A percentile compares a stretch with the other conserved stretches of the same genome.
Conservation (phyloP, 2,888 invertebrate species). For the Dyspetes luteomarginatus region DNA sequence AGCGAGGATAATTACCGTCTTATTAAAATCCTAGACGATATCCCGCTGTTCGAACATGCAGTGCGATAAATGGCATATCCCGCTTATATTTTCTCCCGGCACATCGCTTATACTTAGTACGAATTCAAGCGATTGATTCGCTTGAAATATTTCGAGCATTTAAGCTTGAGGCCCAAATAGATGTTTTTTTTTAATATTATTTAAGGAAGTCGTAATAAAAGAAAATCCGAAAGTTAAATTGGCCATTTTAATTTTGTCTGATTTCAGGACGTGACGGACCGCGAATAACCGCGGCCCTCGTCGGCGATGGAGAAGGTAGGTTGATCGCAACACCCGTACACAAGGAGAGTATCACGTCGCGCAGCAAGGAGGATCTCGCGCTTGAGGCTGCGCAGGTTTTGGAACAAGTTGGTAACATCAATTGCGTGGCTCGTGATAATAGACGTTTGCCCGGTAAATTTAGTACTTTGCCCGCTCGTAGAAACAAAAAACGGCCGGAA, state of each 20-base stretch:
- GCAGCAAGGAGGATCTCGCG: slow-evolving; percentile 89
- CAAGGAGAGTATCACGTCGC: slow-evolving; percentile 87
- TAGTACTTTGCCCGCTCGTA: slow-evolving; percentile 87
- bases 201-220: too few species aligned
- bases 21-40: slow-evolving; percentile 62
- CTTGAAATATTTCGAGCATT: too few species aligned
- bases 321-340: slow-evolving; percentile 84
- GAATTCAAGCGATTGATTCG: slow-evolving; percentile 40
- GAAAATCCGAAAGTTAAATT: neutral
- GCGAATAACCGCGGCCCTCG: slow-evolving; percentile 83
- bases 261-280: slow-evolving; percentile 84
- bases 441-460: slow-evolving; percentile 83
- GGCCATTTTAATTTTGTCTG: slow-evolving; percentile 29
- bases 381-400: slow-evolving; percentile 91
- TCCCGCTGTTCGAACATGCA: slow-evolving; percentile 50
- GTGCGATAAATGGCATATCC: slow-evolving; percentile 38
- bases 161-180: neutral
- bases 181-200: too few species aligned
- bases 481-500: slow-evolving; percentile 81
- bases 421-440: slow-evolving; percentile 84
- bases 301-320: slow-evolving; percentile 84
- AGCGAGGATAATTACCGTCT: slow-evolving; percentile 60
- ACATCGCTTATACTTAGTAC: neutral
- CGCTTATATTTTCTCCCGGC: slow-evolving; percentile 11
- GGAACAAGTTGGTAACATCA: slow-evolving; percentile 89